Percentiles rank a stretch among this genome's conserved stretches.
Conservation (phyloP, 2,797 vertebrate species). For the Austrolebias charrua region DNA sequence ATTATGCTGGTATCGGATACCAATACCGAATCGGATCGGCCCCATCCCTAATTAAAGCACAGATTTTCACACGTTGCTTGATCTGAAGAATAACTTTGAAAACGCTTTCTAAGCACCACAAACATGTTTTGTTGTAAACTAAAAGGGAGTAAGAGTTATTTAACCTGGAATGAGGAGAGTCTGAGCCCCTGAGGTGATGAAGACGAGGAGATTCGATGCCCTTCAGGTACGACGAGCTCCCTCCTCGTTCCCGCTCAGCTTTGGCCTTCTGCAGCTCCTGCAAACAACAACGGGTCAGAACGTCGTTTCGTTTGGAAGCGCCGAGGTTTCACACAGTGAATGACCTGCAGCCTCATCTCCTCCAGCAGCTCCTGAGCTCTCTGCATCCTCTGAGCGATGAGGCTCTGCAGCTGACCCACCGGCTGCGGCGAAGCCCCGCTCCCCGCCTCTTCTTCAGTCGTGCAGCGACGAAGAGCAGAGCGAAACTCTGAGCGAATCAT, state of each 20-base stretch:
- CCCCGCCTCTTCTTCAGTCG: constrained; percentile 73
- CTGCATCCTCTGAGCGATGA: constrained; percentile 92
- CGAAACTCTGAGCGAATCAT: constrained; percentile 67
- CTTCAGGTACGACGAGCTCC: constrained; percentile 62
- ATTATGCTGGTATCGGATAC: no score
- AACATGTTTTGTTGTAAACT: background rate
- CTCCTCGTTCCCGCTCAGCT: constrained; percentile 52
- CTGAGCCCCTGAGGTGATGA: constrained; percentile 70
- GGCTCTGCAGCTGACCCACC: constrained; percentile 87
- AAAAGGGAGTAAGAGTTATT: background rate
- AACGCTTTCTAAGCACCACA: no score
- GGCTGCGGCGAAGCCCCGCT: constrained; percentile 65
- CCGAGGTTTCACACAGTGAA: background rate
- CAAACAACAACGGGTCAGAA: background rate
- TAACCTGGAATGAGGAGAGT: constrained; percentile 72
- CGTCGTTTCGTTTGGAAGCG: background rate
- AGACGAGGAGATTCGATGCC: constrained; percentile 72
- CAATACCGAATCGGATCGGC: no score
- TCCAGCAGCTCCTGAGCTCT: constrained; percentile 94
- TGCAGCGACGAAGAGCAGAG: constrained; percentile 48
- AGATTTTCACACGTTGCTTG: no score
- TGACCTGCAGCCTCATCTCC: constrained; percentile 87
- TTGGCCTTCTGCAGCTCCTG: constrained; percentile 69
- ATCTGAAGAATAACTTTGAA: no score
- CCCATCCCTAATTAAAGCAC: no score